phyloP scores from a whole-genome alignment of 2,888 invertebrate species.

The Dasysyrphus albostriatus region DNA sequence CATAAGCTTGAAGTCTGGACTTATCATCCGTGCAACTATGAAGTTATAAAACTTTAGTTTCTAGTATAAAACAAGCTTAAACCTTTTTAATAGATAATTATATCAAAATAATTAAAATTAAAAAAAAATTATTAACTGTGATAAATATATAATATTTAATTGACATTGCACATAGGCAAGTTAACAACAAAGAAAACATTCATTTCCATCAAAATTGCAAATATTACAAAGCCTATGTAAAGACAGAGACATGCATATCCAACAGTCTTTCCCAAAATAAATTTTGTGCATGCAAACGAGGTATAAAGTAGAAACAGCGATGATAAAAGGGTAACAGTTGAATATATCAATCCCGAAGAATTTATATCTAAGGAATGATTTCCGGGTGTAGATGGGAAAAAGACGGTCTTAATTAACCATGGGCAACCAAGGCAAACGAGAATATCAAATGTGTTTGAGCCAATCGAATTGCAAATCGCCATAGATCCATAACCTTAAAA shows the following conservation, averaged over 20 bases:
- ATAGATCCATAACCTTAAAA: slow-evolving; percentile 84
- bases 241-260: slow-evolving; percentile 88
- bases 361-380: slow-evolving; percentile 88
- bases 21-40: too few relatives aligned
- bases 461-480: slow-evolving; percentile 92
- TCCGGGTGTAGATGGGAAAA: slow-evolving; percentile 86
- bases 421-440: slow-evolving; percentile 91
- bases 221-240: slow-evolving; percentile 87
- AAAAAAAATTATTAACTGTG: neutral
- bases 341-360: slow-evolving; percentile 91
- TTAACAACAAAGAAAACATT: slow-evolving; percentile 91
- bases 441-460: slow-evolving; percentile 93
- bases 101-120: too few relatives aligned
- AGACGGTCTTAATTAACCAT: slow-evolving; percentile 89
- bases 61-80: too few relatives aligned
- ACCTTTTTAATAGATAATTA: too few relatives aligned
- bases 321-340: slow-evolving; percentile 89
- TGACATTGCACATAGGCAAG: slow-evolving; percentile 87
- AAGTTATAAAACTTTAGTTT: too few relatives aligned
- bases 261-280: slow-evolving; percentile 89
- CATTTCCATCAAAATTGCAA: slow-evolving; percentile 90
- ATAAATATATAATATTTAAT: neutral
- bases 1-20: too few relatives aligned
- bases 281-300: slow-evolving; percentile 88
- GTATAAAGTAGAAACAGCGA: slow-evolving; percentile 89